These are phyloP conservation scores for Micromesistius poutassou DNA, from an alignment of 2,797 vertebrate genomes.

Conservation along the genomic window DNA sequence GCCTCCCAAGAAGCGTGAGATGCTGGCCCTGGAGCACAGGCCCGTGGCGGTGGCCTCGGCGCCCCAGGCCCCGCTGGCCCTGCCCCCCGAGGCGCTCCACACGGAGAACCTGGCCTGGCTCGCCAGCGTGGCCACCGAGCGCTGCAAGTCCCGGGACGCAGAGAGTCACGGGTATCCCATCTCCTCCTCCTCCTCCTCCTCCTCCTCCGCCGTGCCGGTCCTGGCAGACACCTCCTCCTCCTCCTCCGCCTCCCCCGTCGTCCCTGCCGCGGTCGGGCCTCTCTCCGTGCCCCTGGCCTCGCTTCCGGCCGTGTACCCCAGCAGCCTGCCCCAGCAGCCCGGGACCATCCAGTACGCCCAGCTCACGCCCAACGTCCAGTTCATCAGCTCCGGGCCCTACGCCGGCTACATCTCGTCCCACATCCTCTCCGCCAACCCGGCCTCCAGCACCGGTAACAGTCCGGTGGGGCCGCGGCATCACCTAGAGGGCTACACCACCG, in stretches of 20 bases:
- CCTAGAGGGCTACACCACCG: slow-evolving; percentile 86
- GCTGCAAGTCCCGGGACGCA: slow-evolving; percentile 73
- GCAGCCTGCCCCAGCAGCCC: slow-evolving; percentile 82
- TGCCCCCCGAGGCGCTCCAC: slow-evolving; percentile 82
- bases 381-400: slow-evolving; percentile 91
- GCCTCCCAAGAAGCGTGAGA: slow-evolving; percentile 97
- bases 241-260: slow-evolving; percentile 52
- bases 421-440: slow-evolving; percentile 85
- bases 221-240: slow-evolving; percentile 19
- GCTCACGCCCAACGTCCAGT: slow-evolving; percentile 92
- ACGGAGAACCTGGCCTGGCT: slow-evolving; percentile 92
- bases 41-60: slow-evolving; percentile 71
- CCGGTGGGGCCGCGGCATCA: slow-evolving; percentile 76
- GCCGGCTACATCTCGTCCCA: slow-evolving; percentile 95
- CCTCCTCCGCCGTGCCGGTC: slow-evolving; percentile 46
- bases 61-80: slow-evolving; percentile 39
- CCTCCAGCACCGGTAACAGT: slow-evolving; percentile 75
- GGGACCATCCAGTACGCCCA: slow-evolving; percentile 87
- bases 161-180: slow-evolving; percentile 59
- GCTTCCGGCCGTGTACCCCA: slow-evolving; percentile 84
- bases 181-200: slow-evolving; percentile 67
- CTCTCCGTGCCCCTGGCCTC: slow-evolving; percentile 76
- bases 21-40: slow-evolving; percentile 91
- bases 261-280: slow-evolving; percentile 73
- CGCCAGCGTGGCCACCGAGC: slow-evolving; percentile 79